These are phyloP conservation scores for Oceanites oceanicus DNA, from an alignment of 2,113 vertebrate genomes.

Conservation along the genomic window DNA sequence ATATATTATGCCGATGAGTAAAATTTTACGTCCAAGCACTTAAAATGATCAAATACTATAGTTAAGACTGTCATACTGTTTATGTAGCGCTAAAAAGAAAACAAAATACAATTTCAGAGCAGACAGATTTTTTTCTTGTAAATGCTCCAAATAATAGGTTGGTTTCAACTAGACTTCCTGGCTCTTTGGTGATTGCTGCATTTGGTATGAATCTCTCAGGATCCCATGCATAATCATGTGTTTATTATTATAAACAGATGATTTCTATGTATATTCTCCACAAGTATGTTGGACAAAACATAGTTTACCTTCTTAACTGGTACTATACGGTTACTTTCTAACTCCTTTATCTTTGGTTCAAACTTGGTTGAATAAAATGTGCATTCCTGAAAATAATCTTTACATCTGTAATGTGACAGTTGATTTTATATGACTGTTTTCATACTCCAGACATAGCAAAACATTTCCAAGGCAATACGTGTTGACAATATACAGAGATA, in stretches of 20 bases:
- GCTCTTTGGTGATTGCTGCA: slow-evolving; percentile 48
- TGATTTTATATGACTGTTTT: background rate
- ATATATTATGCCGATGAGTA: slow-evolving; percentile 50
- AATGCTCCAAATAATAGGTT: slow-evolving; percentile 76
- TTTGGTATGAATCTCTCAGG: slow-evolving; percentile 24
- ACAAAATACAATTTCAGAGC: slow-evolving; percentile 50
- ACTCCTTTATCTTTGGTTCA: background rate
- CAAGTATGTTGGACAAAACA: slow-evolving; percentile 23
- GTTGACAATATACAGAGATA: slow-evolving; percentile 10
- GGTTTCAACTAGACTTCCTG: slow-evolving; percentile 69
- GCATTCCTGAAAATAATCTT: slow-evolving; percentile 1
- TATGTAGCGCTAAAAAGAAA: slow-evolving; percentile 67
- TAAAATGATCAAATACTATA: slow-evolving; percentile 70
- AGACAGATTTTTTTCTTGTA: slow-evolving; percentile 44
- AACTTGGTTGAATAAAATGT: background rate
- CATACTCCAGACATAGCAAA: background rate
- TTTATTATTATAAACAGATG: slow-evolving; percentile 21
- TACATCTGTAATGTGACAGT: background rate
- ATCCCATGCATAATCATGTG: slow-evolving; percentile 1
- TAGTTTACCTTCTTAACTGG: slow-evolving; percentile 25
- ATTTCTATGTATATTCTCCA: background rate
- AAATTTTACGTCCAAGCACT: slow-evolving; percentile 49
- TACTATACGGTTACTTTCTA: background rate
- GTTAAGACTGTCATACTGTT: slow-evolving; percentile 73
- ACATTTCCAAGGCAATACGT: background rate